Conservation (phyloP, 2,888 invertebrate species). For the Hirudinaria manillensis region DNA sequence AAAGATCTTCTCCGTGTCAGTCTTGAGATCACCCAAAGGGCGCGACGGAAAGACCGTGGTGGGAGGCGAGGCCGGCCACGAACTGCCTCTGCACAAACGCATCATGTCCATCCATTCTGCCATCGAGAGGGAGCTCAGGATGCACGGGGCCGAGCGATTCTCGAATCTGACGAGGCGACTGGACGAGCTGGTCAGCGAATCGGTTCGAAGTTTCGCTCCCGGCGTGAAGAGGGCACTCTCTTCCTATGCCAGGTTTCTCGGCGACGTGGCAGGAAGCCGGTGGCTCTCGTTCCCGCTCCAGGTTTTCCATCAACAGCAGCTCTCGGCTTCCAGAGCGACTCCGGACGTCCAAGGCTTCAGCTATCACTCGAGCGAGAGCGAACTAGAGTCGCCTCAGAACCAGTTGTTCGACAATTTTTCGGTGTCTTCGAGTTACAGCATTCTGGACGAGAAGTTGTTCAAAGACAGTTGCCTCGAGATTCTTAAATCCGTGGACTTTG, state of each 20-base stretch:
- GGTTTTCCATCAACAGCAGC: background rate
- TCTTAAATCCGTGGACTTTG: conserved; percentile 15
- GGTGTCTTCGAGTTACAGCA: background rate
- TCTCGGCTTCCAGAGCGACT: no score
- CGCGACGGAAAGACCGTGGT: no score
- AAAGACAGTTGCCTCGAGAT: background rate
- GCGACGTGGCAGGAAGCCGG: background rate
- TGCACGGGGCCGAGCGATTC: background rate
- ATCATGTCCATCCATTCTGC: background rate
- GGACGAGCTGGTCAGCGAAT: background rate
- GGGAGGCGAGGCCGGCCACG: background rate
- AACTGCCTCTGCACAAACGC: background rate
- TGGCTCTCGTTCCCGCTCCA: background rate
- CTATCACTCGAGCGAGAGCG: background rate
- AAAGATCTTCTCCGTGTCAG: background rate
- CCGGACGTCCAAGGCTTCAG: background rate
- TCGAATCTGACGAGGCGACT: background rate
- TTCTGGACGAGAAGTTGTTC: background rate
- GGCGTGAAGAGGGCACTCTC: background rate
- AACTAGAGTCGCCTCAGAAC: conserved; percentile 2
- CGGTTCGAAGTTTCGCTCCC: background rate
- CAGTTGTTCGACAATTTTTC: conserved; percentile 13
- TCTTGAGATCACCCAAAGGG: no score
- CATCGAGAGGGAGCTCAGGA: background rate
- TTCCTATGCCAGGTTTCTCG: background rate